A percentile compares a stretch with the other conserved stretches of the same genome.
These are phyloP conservation scores for Xanthorhoe designata DNA, from an alignment of 2,888 invertebrate species.

Conservation along the genomic window DNA sequence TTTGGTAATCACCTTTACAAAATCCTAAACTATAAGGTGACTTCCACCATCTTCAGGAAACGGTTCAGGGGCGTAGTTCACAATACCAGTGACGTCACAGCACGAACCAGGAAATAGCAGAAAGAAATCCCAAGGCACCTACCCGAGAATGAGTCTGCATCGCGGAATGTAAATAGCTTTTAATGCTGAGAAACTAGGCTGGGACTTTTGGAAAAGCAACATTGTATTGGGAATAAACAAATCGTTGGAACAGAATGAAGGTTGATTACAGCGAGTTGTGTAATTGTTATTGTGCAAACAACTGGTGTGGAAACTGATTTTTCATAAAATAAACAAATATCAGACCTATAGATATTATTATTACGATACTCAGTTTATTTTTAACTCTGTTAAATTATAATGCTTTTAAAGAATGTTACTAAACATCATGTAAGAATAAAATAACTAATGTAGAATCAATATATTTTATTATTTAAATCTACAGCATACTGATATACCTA, in stretches of 20 bases:
- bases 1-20: too few relatives aligned
- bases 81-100: conserved; percentile 36
- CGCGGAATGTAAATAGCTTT: conserved; percentile 55
- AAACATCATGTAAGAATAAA: too few relatives aligned
- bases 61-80: conserved; percentile 22
- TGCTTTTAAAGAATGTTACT: too few relatives aligned
- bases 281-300: too few relatives aligned
- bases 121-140: conserved; percentile 56
- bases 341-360: too few relatives aligned
- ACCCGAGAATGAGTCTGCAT: conserved; percentile 55
- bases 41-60: conserved; percentile 7
- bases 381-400: too few relatives aligned
- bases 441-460: too few relatives aligned
- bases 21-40: conserved; percentile 9
- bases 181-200: conserved; percentile 37
- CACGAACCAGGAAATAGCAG: conserved; percentile 45
- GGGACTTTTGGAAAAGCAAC: conserved; percentile 19
- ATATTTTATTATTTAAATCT: too few relatives aligned
- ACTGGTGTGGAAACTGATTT: too few relatives aligned
- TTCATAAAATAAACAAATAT: too few relatives aligned
- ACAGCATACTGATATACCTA: too few relatives aligned
- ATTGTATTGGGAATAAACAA: neutral
- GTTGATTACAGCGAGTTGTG: neutral
- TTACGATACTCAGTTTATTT: too few relatives aligned
- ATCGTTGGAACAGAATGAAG: neutral